phyloP scores from a whole-genome alignment of 1,140 invertebrate species.

The Hypsibius dujardini region DNA sequence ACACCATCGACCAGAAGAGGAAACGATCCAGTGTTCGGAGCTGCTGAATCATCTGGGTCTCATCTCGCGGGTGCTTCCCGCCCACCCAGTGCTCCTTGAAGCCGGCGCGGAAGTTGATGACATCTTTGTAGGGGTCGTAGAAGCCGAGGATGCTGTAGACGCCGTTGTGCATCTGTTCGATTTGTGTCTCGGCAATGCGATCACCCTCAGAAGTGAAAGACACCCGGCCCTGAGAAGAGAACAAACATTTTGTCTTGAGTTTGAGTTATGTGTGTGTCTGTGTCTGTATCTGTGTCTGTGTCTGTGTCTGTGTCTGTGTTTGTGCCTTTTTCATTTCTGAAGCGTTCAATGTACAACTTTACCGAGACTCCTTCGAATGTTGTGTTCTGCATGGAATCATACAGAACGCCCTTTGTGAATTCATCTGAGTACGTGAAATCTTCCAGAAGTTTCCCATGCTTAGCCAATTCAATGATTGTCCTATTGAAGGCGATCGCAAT shows the following conservation, averaged over 20 bases:
- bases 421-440: slow-evolving; percentile 95
- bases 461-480: slow-evolving; percentile 65
- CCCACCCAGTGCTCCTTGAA: slow-evolving; percentile 66
- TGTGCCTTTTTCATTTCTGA: too few relatives aligned
- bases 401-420: slow-evolving; percentile 81
- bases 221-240: slow-evolving; percentile 42
- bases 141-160: slow-evolving; percentile 87
- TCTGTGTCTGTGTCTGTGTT: too few relatives aligned
- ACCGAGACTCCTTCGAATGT: slow-evolving; percentile 94
- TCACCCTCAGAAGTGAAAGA: slow-evolving; percentile 65
- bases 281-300: too few relatives aligned
- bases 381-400: slow-evolving; percentile 88
- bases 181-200: slow-evolving; percentile 91
- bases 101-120: slow-evolving; percentile 68
- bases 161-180: slow-evolving; percentile 86
- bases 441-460: slow-evolving; percentile 60
- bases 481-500: slow-evolving; percentile 90
- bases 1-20: slow-evolving; percentile 16
- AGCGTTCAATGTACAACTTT: slow-evolving; percentile 33
- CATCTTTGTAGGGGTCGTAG: slow-evolving; percentile 83
- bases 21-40: neutral
- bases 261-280: too few relatives aligned
- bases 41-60: neutral
- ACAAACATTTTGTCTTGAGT: slow-evolving; percentile 1
- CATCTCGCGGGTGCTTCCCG: slow-evolving; percentile 24